Evolutionary conservation across 2,888 invertebrate genomes (phyloP).

Genomic region (Epistrophella euchroma): DNA sequence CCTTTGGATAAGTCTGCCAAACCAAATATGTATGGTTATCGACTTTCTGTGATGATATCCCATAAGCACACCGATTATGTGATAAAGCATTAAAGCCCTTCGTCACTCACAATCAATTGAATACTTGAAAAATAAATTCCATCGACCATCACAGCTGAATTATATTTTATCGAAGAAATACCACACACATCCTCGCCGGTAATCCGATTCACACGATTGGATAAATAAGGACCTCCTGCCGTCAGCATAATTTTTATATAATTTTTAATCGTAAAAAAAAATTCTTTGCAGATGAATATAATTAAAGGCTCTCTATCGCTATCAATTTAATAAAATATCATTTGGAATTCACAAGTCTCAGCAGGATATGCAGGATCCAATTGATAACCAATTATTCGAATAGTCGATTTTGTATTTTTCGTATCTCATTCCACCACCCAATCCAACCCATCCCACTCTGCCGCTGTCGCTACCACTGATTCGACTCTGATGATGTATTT

Average conservation of each 20-base stretch:
- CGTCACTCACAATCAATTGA: conserved; percentile 27
- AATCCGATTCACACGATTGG: conserved; percentile 41
- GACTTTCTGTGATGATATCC: conserved; percentile 6
- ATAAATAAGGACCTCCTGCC: conserved; percentile 20
- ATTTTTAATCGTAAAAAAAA: conserved; percentile 23
- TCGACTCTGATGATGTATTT: no score
- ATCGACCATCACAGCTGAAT: conserved; percentile 28
- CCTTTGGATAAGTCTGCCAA: not conserved
- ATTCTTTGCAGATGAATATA: conserved; percentile 63
- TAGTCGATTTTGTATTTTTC: conserved; percentile 22
- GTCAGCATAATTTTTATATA: conserved; percentile 4
- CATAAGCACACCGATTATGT: conserved; percentile 10
- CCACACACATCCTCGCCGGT: conserved; percentile 21
- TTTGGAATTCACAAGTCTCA: conserved; percentile 45
- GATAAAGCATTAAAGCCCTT: conserved; percentile 30
- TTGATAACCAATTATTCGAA: conserved; percentile 65
- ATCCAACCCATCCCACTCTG: no score
- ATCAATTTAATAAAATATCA: conserved; percentile 68
- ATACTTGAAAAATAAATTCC: conserved; percentile 36
- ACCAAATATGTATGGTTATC: not conserved
- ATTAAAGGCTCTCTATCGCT: conserved; percentile 62
- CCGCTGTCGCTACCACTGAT: not conserved
- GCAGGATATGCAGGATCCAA: conserved; percentile 46
- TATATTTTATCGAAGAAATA: conserved; percentile 23
- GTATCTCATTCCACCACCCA: not conserved